Percentiles rank a stretch among this genome's conserved stretches.
Conservation (phyloP, 2,113 vertebrate genomes). For the Lucifuga dentata region DNA sequence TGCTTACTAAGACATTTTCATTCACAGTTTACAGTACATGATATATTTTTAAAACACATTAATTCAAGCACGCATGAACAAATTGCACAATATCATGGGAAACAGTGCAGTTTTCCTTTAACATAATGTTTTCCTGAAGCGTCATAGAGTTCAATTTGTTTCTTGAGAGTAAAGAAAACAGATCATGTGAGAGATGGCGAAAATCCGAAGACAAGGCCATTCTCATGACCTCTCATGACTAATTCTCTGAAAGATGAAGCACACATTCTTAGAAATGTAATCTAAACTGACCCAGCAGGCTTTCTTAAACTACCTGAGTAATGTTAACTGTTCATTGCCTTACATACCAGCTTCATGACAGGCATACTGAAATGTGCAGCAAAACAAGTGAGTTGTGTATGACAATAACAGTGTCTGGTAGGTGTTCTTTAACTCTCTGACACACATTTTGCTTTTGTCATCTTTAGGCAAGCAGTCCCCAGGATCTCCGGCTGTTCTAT, state of each 20-base stretch:
- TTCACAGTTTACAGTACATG: no score
- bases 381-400: no score
- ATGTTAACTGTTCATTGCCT: neutral
- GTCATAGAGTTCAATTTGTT: neutral
- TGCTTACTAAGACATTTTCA: no score
- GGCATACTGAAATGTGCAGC: no score
- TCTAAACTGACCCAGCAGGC: slow-evolving; percentile 13
- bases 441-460: slow-evolving; percentile 11
- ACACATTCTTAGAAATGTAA: neutral
- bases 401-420: neutral
- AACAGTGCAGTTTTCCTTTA: no score
- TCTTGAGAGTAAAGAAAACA: neutral
- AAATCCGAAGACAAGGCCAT: neutral
- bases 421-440: neutral
- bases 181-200: slow-evolving; percentile 14
- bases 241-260: neutral
- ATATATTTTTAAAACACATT: no score
- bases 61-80: no score
- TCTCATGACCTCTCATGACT: neutral
- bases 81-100: no score
- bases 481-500: slow-evolving; percentile 97
- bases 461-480: slow-evolving; percentile 94
- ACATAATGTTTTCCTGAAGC: no score
- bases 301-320: slow-evolving; percentile 1
- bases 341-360: neutral